These are phyloP conservation scores for Macaria liturata DNA, from an alignment of 2,888 invertebrate species.

Conservation along the genomic window DNA sequence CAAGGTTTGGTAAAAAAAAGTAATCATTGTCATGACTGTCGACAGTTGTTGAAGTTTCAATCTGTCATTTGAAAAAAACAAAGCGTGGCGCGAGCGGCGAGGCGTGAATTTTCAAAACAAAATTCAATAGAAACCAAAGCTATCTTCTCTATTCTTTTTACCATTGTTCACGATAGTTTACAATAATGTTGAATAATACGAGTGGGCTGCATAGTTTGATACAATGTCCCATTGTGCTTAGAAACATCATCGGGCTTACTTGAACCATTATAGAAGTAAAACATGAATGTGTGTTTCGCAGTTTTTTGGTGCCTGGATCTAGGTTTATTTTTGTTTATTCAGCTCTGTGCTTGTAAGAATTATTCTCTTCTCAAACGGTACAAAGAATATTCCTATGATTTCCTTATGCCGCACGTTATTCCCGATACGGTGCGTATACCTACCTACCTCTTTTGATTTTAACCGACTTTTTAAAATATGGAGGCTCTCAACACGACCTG, in stretches of 20 bases:
- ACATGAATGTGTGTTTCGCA: background rate
- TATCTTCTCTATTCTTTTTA: background rate
- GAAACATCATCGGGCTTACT: background rate
- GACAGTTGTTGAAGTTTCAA: too few species aligned
- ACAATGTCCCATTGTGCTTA: conserved; percentile 1
- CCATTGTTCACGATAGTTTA: conserved; percentile 6
- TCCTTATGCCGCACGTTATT: conserved; percentile 1
- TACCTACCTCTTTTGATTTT: too few species aligned
- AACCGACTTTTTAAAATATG: too few species aligned
- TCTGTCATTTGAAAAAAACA: too few species aligned
- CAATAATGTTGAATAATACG: background rate
- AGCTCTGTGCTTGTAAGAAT: background rate
- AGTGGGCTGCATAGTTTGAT: too few species aligned
- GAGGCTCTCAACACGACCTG: too few species aligned
- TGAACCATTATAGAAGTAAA: too few species aligned
- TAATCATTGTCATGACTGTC: too few species aligned
- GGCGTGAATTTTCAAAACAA: too few species aligned
- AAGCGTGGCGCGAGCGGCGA: too few species aligned
- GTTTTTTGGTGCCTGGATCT: background rate
- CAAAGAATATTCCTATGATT: background rate
- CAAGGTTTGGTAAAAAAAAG: too few species aligned
- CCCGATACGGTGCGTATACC: conserved; percentile 3
- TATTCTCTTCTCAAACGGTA: background rate
- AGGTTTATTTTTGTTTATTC: background rate
- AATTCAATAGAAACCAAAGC: too few species aligned